phyloP scores from a whole-genome alignment of 2,797 vertebrate genomes.

The Gymnoscopelus braueri region DNA sequence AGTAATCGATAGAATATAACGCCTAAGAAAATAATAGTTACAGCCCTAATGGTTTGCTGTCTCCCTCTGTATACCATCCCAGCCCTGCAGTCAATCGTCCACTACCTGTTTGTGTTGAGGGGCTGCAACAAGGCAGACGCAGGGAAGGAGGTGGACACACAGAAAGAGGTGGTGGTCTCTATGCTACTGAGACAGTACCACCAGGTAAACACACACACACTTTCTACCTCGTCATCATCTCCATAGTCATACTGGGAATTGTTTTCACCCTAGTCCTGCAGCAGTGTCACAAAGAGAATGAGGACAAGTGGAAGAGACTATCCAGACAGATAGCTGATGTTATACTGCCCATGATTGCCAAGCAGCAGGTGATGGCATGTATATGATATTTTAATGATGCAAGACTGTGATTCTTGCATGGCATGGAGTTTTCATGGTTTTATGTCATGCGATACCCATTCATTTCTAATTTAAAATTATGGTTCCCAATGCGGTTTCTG shows the following conservation, averaged over 20 bases:
- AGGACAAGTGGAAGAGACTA: conserved; percentile 86
- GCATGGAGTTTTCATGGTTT: too few relatives aligned
- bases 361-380: conserved; percentile 87
- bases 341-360: conserved; percentile 95
- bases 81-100: conserved; percentile 95
- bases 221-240: too few relatives aligned
- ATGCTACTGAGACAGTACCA: conserved; percentile 96
- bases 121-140: conserved; percentile 98
- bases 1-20: too few relatives aligned
- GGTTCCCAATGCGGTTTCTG: too few relatives aligned
- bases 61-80: conserved; percentile 87
- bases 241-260: too few relatives aligned
- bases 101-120: conserved; percentile 95
- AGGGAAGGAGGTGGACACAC: conserved; percentile 97
- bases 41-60: neutral
- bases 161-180: conserved; percentile 98
- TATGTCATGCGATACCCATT: too few relatives aligned
- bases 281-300: conserved; percentile 98
- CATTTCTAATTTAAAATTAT: too few relatives aligned
- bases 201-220: conserved; percentile 81
- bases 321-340: conserved; percentile 95
- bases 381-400: too few relatives aligned
- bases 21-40: too few relatives aligned
- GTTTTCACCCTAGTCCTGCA: conserved; percentile 85
- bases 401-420: too few relatives aligned